Evolutionary conservation across 1,140 invertebrate species (phyloP).

Genomic region (Rhagoletis zephyria): DNA sequence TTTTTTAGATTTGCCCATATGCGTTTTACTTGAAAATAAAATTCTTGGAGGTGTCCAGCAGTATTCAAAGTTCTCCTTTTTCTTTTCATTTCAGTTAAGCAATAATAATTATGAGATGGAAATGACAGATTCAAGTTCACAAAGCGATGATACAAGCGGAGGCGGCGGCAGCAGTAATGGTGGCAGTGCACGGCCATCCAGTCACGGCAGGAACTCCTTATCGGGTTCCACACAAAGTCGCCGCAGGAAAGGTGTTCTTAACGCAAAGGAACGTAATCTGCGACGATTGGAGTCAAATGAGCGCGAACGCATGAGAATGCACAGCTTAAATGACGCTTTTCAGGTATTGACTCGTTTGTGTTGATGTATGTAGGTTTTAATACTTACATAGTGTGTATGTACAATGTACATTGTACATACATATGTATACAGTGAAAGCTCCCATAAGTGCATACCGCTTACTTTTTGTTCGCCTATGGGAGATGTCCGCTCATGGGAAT

Average conservation of each 20-base stretch:
- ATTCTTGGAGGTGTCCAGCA: not conserved
- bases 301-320: constrained; percentile 89
- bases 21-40: constrained; percentile 14
- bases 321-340: constrained; percentile 90
- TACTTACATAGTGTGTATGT: too few species aligned
- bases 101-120: constrained; percentile 72
- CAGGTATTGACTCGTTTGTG: too few species aligned
- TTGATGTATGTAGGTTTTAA: too few species aligned
- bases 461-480: too few species aligned
- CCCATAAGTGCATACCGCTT: too few species aligned
- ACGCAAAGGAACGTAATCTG: constrained; percentile 85
- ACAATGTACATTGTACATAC: too few species aligned
- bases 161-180: constrained; percentile 72
- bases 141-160: constrained; percentile 72
- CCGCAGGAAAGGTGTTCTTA: constrained; percentile 81
- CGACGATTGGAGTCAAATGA: constrained; percentile 89
- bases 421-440: too few species aligned
- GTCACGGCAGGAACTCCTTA: constrained; percentile 61
- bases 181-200: constrained; percentile 63
- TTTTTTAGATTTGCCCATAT: too few species aligned
- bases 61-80: constrained; percentile 15
- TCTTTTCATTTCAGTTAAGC: constrained; percentile 64
- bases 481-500: too few species aligned
- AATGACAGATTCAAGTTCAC: constrained; percentile 73
- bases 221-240: constrained; percentile 66